Base-by-base conservation (phyloP, 2,888 invertebrate species). In the Stictocephala bisonia region DNA sequence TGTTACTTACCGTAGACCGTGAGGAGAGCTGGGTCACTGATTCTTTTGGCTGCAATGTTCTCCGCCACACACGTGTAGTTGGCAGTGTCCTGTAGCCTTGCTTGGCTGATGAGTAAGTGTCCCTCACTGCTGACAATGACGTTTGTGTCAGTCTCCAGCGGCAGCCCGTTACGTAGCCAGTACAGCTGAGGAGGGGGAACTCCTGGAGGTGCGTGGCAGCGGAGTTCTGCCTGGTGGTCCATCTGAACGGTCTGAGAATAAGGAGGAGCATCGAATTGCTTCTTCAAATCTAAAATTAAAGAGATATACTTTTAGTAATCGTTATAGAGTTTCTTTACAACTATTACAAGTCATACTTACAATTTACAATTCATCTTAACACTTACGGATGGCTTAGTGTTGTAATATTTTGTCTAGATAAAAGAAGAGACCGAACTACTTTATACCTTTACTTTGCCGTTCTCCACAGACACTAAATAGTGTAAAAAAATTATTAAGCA, bases 41-140 rank as follows among this genome's bases (percentile, higher is more conserved):
- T 87, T 77, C 96, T 88, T 81, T 92, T 92, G 24, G 93, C 94
- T 1, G 96, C 96, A 72, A 95, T 91, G 84, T 97, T 97, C 84
- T 95, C 94, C 1, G 96, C 97, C 31, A 95, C 95, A 84, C 97
- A 98, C 74, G 96, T 96, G 85, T 96, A 98, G 88, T 97, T 98
- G 69, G 95, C 97, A 85, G 93, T 93, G 85, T 97, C 95, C 83
- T 88, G 88, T 41, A 96, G 88, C 66, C 94, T 89, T 70, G 95
- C 95, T 83, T 96, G 93, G 64, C 94, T 93, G 78, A 97, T 91
- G 53, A 95, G 88, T 75, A 96, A 88, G 81, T 93, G 94, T 1
- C 95, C 95, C 81, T 95, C 94, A 81, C 91, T 91, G 72, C 94
- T 93, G 77, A 95, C 91, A 79, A 94, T 87, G 73, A 93, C 87